Percentiles rank a stretch among this genome's conserved stretches.
These are phyloP conservation scores for Malurus alboscapulatus DNA, from an alignment of 2,113 vertebrate species.

Conservation along the genomic window DNA sequence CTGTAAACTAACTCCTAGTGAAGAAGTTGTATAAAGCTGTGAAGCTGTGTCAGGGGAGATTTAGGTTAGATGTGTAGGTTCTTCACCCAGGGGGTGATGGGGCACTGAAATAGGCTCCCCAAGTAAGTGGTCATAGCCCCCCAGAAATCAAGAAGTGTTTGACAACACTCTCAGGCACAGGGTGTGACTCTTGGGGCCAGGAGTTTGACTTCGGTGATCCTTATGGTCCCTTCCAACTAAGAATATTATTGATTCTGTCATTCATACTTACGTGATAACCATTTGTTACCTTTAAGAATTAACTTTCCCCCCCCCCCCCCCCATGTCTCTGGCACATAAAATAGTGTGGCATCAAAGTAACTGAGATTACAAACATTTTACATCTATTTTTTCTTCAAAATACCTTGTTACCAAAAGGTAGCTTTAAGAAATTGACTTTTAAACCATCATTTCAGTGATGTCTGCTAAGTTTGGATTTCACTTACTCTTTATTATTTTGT, in stretches of 20 bases:
- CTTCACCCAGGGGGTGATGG: accelerated
- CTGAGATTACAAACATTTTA: neutral
- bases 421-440: neutral
- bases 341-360: neutral
- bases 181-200: neutral
- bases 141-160: neutral
- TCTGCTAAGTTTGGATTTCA: neutral
- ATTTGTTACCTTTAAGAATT: neutral
- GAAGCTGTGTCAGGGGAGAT: neutral
- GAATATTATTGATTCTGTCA: neutral
- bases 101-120: neutral
- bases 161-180: accelerated
- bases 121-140: neutral
- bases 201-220: neutral
- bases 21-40: neutral
- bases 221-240: neutral
- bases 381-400: neutral
- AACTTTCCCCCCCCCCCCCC: neutral
- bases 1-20: neutral
- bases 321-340: neutral
- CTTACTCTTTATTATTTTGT: neutral
- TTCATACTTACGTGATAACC: neutral
- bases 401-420: neutral
- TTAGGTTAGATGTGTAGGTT: neutral
- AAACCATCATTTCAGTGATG: neutral